Conservation (phyloP, 2,113 vertebrate species). For the Pluvialis apricaria region DNA sequence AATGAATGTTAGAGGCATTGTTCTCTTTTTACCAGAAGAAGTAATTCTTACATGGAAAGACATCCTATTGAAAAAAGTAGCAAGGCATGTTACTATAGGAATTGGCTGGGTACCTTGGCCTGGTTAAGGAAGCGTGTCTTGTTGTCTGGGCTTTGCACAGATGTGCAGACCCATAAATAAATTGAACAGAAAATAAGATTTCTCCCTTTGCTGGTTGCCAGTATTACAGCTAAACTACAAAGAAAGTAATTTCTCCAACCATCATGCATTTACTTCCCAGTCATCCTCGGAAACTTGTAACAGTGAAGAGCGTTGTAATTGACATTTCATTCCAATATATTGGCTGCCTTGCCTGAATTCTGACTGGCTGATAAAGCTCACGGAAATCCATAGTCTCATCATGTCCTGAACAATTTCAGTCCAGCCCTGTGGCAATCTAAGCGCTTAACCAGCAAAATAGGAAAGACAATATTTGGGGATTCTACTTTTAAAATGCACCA, state of each 20-base stretch:
- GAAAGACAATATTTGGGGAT: conserved; percentile 7
- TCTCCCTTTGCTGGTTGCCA: conserved; percentile 16
- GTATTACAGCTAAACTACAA: conserved; percentile 48
- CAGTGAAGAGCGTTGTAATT: conserved; percentile 41
- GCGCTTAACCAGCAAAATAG: neutral
- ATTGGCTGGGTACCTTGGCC: neutral
- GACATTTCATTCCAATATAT: conserved; percentile 57
- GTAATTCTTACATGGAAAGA: neutral
- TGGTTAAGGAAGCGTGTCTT: neutral
- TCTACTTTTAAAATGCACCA: neutral
- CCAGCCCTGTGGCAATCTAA: neutral
- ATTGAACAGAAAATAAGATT: conserved; percentile 66
- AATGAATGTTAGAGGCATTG: neutral
- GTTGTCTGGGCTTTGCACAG: conserved; percentile 21
- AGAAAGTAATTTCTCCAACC: conserved; percentile 65
- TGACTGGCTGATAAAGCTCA: conserved; percentile 29
- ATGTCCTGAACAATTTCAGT: neutral
- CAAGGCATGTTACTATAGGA: neutral
- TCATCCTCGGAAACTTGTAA: conserved; percentile 34
- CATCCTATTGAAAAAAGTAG: neutral
- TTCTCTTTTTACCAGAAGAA: neutral
- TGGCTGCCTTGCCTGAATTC: conserved; percentile 34
- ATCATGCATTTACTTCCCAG: conserved; percentile 46
- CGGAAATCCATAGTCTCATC: conserved; percentile 33
- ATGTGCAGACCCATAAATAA: conserved; percentile 48